Conservation (phyloP, 2,797 vertebrate species). For the Iguana delicatissima region DNA sequence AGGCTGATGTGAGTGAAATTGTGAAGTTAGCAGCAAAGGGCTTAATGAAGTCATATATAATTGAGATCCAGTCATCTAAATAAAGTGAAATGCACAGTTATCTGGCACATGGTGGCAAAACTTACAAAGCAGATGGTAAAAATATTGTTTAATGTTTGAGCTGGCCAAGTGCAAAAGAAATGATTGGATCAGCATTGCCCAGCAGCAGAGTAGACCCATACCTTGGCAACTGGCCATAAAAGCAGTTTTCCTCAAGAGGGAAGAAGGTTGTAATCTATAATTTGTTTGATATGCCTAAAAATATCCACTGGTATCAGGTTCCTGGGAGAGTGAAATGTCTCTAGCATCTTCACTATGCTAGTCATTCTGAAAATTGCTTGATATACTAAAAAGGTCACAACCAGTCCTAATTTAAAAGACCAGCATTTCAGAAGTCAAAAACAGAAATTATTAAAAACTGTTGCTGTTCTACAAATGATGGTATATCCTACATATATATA, state of each 20-base stretch:
- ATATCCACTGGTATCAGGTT: constrained; percentile 31
- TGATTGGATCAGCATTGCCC: not conserved
- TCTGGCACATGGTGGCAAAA: not conserved
- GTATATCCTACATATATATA: not conserved
- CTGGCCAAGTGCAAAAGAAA: not conserved
- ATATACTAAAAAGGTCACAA: constrained; percentile 16
- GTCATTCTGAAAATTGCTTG: constrained; percentile 30
- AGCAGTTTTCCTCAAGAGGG: constrained; percentile 34
- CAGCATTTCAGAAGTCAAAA: constrained; percentile 10
- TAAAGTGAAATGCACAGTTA: not conserved
- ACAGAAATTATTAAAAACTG: not conserved
- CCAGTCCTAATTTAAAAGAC: constrained; percentile 11
- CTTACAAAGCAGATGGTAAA: not conserved
- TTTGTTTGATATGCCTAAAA: constrained; percentile 42
- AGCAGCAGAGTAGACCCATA: constrained; percentile 12
- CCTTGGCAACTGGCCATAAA: constrained; percentile 16
- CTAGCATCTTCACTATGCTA: constrained; percentile 22
- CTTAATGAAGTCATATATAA: not conserved
- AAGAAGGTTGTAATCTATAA: constrained; percentile 36
- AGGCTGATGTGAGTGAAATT: not conserved
- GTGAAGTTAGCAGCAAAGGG: not conserved
- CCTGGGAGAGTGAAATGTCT: constrained; percentile 20
- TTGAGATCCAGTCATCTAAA: not conserved
- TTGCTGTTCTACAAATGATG: not conserved
- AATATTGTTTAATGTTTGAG: not conserved